Conservation (phyloP, 2,113 vertebrate species). For the Dicrurus megarhynchus region DNA sequence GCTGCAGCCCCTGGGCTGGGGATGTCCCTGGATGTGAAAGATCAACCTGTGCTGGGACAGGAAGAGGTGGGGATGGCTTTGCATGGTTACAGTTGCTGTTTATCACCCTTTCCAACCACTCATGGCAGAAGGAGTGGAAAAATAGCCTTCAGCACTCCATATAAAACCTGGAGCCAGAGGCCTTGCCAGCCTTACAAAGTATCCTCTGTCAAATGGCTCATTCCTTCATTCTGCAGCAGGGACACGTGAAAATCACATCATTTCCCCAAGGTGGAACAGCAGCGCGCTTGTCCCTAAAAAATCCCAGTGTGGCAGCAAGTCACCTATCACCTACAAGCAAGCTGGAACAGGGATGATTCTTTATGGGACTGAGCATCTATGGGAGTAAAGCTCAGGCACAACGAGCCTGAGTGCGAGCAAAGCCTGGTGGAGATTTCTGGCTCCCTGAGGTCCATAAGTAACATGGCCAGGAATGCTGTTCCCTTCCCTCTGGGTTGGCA, state of each 20-base stretch:
- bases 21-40: background rate
- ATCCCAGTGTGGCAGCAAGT: background rate
- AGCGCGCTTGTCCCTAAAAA: background rate
- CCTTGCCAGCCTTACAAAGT: constrained; percentile 17
- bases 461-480: background rate
- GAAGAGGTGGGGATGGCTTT: constrained; percentile 22
- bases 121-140: constrained; percentile 52
- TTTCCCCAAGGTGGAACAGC: background rate
- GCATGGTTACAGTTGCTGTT: constrained; percentile 61
- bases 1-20: background rate
- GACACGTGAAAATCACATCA: background rate
- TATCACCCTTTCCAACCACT: constrained; percentile 25
- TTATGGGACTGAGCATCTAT: background rate
- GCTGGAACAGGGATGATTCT: background rate
- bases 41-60: constrained; percentile 13
- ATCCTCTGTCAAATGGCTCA: constrained; percentile 9
- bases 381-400: background rate
- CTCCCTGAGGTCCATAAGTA: background rate
- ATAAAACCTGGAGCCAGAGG: background rate
- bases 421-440: background rate
- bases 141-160: constrained; percentile 38
- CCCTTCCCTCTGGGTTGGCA: background rate
- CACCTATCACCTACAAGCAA: background rate
- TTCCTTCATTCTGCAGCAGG: background rate
- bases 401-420: background rate